Evolutionary conservation across 2,888 invertebrate species (phyloP).

Genomic region (Crocallis elinguaria): DNA sequence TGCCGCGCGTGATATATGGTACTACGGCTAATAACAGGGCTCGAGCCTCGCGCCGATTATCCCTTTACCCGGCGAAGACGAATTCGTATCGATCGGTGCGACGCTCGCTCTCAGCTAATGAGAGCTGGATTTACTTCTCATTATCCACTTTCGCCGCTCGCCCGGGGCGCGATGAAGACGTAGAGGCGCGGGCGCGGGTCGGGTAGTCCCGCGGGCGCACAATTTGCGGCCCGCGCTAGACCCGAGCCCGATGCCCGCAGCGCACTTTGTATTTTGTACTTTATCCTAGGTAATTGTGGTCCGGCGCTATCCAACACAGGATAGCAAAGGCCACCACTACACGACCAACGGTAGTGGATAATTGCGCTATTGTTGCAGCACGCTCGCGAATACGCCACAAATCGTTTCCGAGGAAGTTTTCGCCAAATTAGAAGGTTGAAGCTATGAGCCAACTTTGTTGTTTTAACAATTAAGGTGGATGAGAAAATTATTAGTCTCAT

Average conservation of each 20-base stretch:
- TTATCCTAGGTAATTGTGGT: conserved; percentile 77
- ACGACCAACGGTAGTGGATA: conserved; percentile 74
- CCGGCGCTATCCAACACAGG: conserved; percentile 58
- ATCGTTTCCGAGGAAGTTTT: conserved; percentile 67
- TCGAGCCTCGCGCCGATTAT: conserved; percentile 74
- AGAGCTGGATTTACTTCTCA: conserved; percentile 80
- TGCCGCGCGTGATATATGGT: conserved; percentile 82
- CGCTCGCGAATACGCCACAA: conserved; percentile 61
- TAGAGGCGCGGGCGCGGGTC: conserved; percentile 54
- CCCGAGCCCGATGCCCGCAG: conserved; percentile 63
- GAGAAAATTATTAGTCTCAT: conserved; percentile 69
- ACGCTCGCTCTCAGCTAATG: conserved; percentile 78
- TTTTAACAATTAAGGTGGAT: conserved; percentile 72
- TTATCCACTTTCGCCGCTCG: conserved; percentile 80
- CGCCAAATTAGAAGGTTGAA: conserved; percentile 69
- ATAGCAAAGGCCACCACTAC: conserved; percentile 61
- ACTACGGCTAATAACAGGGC: conserved; percentile 81
- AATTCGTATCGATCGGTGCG: conserved; percentile 79
- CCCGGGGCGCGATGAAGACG: conserved; percentile 79
- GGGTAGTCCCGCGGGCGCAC: conserved; percentile 65
- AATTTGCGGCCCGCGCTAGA: conserved; percentile 69
- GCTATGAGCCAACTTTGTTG: conserved; percentile 63
- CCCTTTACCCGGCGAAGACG: conserved; percentile 78
- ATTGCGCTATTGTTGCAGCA: conserved; percentile 77
- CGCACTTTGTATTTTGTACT: conserved; percentile 75